Percentiles rank a stretch among this genome's conserved stretches.
Evolutionary conservation across 1,140 invertebrate species (phyloP).

Genomic region (Drosophila grimshawi): DNA sequence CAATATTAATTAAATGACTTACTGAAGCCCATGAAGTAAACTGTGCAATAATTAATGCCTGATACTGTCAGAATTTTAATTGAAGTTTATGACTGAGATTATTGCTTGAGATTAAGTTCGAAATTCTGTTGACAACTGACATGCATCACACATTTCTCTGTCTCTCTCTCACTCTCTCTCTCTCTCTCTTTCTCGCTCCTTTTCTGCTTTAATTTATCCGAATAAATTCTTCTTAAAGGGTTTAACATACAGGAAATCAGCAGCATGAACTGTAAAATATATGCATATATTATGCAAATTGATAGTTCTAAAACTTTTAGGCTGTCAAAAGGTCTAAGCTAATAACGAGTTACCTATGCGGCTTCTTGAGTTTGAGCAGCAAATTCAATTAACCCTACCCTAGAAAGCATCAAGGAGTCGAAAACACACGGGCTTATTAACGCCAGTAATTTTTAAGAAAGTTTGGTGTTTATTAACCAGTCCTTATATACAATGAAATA

Average conservation of each 20-base stretch:
- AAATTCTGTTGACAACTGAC: not conserved
- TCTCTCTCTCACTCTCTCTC: not conserved
- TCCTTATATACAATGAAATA: too few relatives aligned
- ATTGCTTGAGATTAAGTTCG: constrained; percentile 1
- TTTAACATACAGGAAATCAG: not conserved
- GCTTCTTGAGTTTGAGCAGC: too few relatives aligned
- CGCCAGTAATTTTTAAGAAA: too few relatives aligned
- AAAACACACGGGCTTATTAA: too few relatives aligned
- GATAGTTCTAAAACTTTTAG: not conserved
- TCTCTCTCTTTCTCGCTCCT: not conserved
- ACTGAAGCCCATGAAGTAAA: not conserved
- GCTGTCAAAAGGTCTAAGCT: not conserved
- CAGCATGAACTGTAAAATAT: not conserved
- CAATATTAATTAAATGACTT: constrained; percentile 9
- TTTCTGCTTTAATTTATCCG: not conserved
- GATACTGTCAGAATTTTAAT: constrained; percentile 21
- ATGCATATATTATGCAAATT: not conserved
- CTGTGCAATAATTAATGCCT: constrained; percentile 16
- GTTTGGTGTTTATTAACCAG: too few relatives aligned
- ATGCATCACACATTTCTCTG: not conserved
- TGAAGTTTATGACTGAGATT: constrained; percentile 22
- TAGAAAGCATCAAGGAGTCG: too few relatives aligned
- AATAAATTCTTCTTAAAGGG: not conserved
- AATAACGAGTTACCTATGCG: too few relatives aligned
- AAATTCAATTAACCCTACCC: too few relatives aligned